Percentiles rank a stretch among this genome's conserved stretches.
These are phyloP conservation scores for Cinclus cinclus DNA, from an alignment of 2,113 vertebrate genomes.

Conservation along the genomic window DNA sequence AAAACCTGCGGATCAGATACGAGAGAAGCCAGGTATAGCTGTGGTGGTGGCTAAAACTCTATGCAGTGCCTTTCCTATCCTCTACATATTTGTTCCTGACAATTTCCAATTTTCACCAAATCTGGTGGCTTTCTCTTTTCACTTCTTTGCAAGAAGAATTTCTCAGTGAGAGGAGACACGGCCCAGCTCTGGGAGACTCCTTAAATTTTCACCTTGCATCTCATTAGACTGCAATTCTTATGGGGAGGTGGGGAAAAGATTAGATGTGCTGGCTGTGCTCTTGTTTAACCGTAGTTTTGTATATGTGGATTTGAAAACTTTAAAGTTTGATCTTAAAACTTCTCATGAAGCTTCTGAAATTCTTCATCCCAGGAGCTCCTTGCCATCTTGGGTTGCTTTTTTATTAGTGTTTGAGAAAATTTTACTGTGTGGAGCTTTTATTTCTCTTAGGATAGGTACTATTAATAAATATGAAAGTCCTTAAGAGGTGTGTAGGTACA, in stretches of 20 bases:
- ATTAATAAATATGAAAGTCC: background rate
- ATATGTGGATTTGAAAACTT: background rate
- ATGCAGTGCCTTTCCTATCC: constrained; percentile 57
- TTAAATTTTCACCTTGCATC: background rate
- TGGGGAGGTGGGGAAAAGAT: background rate
- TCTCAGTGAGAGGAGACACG: background rate
- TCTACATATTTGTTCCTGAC: background rate
- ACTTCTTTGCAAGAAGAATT: background rate
- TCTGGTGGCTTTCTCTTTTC: background rate
- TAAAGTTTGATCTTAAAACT: background rate
- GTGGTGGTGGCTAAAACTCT: constrained; percentile 58
- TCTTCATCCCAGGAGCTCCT: background rate
- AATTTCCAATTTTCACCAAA: constrained; percentile 5
- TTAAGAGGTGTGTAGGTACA: background rate
- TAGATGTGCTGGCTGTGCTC: background rate
- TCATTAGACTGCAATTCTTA: background rate
- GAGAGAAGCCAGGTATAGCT: constrained; percentile 71
- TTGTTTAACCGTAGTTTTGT: background rate
- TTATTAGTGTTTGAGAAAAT: background rate
- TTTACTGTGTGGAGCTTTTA: background rate
- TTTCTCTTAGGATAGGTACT: background rate
- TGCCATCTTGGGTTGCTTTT: background rate
- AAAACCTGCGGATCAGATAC: constrained; percentile 61
- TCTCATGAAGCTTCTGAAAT: background rate
- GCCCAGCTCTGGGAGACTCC: background rate